Base-by-base conservation (phyloP, 2,888 invertebrate genomes). In the Phortica okadai region DNA sequence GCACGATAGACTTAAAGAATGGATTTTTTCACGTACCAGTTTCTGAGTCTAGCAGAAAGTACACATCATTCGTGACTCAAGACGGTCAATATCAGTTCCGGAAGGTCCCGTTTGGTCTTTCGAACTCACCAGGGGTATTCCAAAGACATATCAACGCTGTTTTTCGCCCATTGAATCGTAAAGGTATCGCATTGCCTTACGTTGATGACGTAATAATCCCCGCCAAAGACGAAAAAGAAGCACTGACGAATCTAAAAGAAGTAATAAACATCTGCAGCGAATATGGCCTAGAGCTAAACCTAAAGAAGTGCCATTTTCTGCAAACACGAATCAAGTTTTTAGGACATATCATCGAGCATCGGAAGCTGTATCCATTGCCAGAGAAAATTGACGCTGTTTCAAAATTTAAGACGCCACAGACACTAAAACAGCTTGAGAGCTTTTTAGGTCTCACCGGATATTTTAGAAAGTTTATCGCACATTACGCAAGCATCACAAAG, bases 81-180 rank as follows among this genome's bases (percentile, higher is more conserved):
- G 82, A 83, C 14, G 85, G 88, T 0, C 86, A 87, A 42, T 90
- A 81, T 56, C 84, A 89, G 11, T 89, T 86, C 62, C 50, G 73
- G 1, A 78, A 79, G 66, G 77, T 87, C 66, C 91, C 91, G 0
- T 92, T 92, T 84, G 91, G 91, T 5, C 74, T 91, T 5, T 79
- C 80, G 1, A 89, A 89, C 50, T 88, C 84, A 0, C 87, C 87
- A 1, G 76, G 83, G 1, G 82, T 84, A 0, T 89, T 89, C 67
- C 87, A 89, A 64, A 78, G 82, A 10, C 78, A 81, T 66, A 75
- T 87, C 5, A 86, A 84, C 41, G 73, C 77, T 33, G 78, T 82
- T 58, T 82, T 83, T 76, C 74, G 70, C 6, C 73, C 80, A 0
- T 14, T 80, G 10, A 77, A 81, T 10, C 72, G 59, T 0, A 59